These are phyloP conservation scores for Apostichopus japonicus DNA, from an alignment of 35 echinoderm and acorn worm species.

Conservation along the genomic window DNA sequence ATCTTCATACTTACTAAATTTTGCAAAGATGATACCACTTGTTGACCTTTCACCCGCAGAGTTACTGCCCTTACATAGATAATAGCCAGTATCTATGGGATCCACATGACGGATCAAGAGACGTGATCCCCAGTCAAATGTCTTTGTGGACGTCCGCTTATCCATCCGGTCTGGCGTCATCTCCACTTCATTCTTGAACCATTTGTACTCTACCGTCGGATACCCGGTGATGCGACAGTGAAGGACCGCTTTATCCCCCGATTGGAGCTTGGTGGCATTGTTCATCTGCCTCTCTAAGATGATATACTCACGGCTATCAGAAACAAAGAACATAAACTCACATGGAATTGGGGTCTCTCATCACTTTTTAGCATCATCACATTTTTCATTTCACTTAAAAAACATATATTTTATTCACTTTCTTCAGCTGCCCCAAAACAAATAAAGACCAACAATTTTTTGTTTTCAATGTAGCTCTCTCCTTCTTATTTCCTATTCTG, in stretches of 20 bases:
- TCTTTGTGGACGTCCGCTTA: constrained; percentile 68
- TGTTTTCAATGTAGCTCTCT: too few relatives aligned
- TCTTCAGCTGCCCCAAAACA: too few relatives aligned
- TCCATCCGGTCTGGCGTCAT: constrained; percentile 65
- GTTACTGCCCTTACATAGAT: constrained; percentile 77
- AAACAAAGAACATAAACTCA: too few relatives aligned
- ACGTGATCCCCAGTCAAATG: constrained; percentile 89
- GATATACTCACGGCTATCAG: constrained; percentile 65
- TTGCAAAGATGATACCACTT: constrained; percentile 85
- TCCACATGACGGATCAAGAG: constrained; percentile 84
- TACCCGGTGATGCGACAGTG: constrained; percentile 82
- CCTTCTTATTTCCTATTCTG: too few relatives aligned
- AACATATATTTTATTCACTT: too few relatives aligned
- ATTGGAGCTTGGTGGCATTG: constrained; percentile 70
- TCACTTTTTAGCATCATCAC: too few relatives aligned
- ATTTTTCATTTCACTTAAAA: too few relatives aligned
- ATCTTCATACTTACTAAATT: constrained; percentile 63
- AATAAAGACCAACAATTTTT: too few relatives aligned
- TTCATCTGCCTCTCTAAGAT: constrained; percentile 76
- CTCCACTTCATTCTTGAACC: constrained; percentile 90
- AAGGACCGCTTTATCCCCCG: constrained; percentile 81
- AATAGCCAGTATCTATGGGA: constrained; percentile 91
- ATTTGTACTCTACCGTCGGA: constrained; percentile 71
- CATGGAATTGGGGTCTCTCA: too few relatives aligned
- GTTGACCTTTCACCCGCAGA: constrained; percentile 66